A percentile compares a stretch with the other conserved stretches of the same genome.
Conservation (phyloP, 2,797 vertebrate species). For the Heterohyrax brucei region DNA sequence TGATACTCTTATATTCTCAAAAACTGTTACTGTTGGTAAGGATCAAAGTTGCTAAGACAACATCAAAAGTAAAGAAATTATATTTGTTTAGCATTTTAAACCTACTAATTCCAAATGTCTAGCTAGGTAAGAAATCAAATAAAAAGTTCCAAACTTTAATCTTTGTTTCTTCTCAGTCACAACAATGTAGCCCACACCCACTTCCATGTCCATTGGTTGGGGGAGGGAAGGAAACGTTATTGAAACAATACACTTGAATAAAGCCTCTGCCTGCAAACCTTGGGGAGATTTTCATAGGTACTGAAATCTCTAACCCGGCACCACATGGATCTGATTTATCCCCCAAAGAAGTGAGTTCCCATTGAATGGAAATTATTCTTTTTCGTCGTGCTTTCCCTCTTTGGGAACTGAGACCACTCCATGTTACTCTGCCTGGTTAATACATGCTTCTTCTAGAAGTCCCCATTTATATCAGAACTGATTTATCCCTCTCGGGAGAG, state of each 20-base stretch:
- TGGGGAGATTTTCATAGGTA: constrained; percentile 63
- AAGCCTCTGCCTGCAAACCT: constrained; percentile 9
- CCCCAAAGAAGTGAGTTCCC: not conserved
- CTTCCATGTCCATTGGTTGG: constrained; percentile 30
- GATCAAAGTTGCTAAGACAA: not conserved
- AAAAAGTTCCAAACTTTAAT: constrained; percentile 52
- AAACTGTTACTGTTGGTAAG: constrained; percentile 50
- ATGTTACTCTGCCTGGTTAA: not conserved
- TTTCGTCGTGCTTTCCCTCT: constrained; percentile 10
- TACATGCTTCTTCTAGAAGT: not conserved
- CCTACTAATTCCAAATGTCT: constrained; percentile 54
- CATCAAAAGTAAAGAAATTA: constrained; percentile 50
- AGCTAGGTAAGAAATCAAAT: constrained; percentile 39
- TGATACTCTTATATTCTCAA: constrained; percentile 54
- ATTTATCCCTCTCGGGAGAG: constrained; percentile 3
- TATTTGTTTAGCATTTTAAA: constrained; percentile 66
- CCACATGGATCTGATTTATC: constrained; percentile 21
- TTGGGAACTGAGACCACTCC: constrained; percentile 6
- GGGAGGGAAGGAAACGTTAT: constrained; percentile 21
- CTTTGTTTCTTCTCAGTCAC: constrained; percentile 44
- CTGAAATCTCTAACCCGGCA: not conserved
- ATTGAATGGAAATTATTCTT: constrained; percentile 47
- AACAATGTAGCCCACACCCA: constrained; percentile 40
- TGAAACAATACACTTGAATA: constrained; percentile 55
- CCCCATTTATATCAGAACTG: not conserved